These are phyloP conservation scores for Ptilonorhynchus violaceus DNA, from an alignment of 2,113 vertebrate genomes.

Conservation along the genomic window DNA sequence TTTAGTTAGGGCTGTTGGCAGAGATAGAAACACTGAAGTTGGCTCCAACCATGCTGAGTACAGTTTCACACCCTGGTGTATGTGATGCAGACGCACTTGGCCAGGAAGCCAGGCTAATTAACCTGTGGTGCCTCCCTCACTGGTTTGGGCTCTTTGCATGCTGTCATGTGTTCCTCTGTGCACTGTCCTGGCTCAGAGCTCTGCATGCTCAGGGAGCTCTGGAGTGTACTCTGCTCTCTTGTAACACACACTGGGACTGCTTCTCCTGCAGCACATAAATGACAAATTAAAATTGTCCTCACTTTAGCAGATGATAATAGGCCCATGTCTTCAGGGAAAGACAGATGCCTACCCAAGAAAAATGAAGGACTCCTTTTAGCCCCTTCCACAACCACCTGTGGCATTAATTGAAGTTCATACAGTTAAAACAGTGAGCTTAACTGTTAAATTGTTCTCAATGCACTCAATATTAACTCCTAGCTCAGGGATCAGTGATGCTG, in stretches of 20 bases:
- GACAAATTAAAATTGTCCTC: neutral
- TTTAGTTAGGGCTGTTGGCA: neutral
- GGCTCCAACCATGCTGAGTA: neutral
- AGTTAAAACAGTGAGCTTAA: neutral
- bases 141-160: neutral
- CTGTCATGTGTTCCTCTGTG: neutral
- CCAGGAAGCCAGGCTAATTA: neutral
- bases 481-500: neutral
- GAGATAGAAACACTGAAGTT: neutral
- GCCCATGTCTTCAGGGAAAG: neutral
- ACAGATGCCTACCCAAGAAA: neutral
- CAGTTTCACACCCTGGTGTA: neutral
- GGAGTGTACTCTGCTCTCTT: neutral
- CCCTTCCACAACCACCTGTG: neutral
- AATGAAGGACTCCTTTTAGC: neutral
- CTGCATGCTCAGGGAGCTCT: neutral
- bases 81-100: neutral
- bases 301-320: neutral
- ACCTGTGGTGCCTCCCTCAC: neutral
- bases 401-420: neutral
- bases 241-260: neutral
- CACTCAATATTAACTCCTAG: neutral
- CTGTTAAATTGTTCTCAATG: neutral
- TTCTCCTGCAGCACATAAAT: neutral
- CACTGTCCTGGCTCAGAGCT: neutral